Percentiles rank a stretch among this genome's conserved stretches.
Evolutionary conservation across 2,797 vertebrate genomes (phyloP).

Genomic region (Molossus molossus): DNA sequence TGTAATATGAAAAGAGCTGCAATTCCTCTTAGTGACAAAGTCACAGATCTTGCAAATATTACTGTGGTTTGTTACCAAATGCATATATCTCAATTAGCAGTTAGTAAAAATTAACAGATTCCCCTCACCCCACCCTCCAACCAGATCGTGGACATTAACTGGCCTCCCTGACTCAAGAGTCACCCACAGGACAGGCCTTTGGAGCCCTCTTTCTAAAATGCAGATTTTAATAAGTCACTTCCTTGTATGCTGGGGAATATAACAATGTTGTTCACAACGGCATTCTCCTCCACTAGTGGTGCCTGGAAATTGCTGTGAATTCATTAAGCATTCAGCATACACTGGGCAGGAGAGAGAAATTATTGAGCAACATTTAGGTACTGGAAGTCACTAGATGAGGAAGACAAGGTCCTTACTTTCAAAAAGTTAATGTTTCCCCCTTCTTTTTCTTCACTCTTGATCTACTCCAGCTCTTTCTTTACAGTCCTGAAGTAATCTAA

Average conservation of each 20-base stretch:
- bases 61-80: slow-evolving; percentile 13
- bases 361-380: background rate
- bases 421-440: background rate
- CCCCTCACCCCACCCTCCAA: background rate
- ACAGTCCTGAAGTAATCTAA: background rate
- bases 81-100: background rate
- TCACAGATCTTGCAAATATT: background rate
- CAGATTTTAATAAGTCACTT: background rate
- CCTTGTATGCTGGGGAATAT: no score
- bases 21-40: background rate
- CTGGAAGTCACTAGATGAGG: background rate
- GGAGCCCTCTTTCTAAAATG: background rate
- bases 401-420: background rate
- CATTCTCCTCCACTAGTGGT: background rate
- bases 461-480: background rate
- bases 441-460: background rate
- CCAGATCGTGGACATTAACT: background rate
- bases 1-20: background rate
- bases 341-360: background rate
- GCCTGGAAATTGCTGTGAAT: background rate
- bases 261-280: background rate
- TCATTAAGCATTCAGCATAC: background rate
- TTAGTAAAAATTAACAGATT: slow-evolving; percentile 49
- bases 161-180: background rate
- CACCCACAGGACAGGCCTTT: background rate